Conservation (phyloP, 37 sponge, comb jelly and placozoan species). For the Diacarnus erythraeanus region DNA sequence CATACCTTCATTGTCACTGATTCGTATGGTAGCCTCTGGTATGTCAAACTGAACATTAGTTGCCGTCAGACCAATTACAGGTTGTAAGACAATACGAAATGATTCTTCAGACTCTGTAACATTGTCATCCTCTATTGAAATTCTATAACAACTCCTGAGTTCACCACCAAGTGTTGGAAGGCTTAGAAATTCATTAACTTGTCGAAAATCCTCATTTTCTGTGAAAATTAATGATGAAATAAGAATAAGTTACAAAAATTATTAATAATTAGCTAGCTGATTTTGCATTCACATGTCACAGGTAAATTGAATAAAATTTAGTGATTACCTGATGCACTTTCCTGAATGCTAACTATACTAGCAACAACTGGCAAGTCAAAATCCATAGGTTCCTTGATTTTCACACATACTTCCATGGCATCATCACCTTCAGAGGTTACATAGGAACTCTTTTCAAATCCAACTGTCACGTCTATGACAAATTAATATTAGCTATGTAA, state of each 20-base stretch:
- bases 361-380: neutral
- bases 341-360: neutral
- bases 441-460: neutral
- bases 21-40: neutral
- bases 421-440: neutral
- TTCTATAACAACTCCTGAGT: neutral
- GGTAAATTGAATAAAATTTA: neutral
- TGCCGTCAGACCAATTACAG: neutral
- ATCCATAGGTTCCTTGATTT: neutral
- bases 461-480: neutral
- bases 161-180: neutral
- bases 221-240: neutral
- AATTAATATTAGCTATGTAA: neutral
- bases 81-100: neutral
- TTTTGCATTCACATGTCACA: no score
- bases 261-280: no score
- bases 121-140: neutral
- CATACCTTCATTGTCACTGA: neutral
- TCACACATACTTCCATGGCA: neutral
- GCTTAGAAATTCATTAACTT: neutral
- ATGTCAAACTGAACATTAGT: neutral
- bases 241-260: no score
- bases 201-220: neutral
- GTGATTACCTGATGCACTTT: constrained; percentile 7
- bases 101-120: neutral